phyloP scores from a whole-genome alignment of 2,113 vertebrate species.

The Poeciliopsis turrubarensis region DNA sequence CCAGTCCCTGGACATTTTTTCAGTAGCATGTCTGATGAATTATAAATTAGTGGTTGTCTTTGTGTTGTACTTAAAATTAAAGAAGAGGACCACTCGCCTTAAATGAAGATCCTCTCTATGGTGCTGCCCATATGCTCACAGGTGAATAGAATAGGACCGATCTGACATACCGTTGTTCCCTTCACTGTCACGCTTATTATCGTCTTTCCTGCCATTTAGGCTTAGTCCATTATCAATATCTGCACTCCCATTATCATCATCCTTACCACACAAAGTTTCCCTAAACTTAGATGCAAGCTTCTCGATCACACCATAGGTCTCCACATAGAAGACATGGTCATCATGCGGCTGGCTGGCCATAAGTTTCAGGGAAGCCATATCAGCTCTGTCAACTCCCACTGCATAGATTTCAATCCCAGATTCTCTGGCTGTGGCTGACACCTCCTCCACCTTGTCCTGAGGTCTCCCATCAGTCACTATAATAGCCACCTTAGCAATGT shows the following conservation, averaged over 20 bases:
- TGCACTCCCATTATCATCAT: constrained; percentile 60
- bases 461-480: constrained; percentile 93
- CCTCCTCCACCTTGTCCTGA: constrained; percentile 89
- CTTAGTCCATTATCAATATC: constrained; percentile 53
- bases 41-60: constrained; percentile 16
- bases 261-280: constrained; percentile 93
- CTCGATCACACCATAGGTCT: constrained; percentile 95
- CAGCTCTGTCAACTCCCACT: constrained; percentile 89
- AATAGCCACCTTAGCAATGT: constrained; percentile 89
- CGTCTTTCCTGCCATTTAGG: constrained; percentile 47
- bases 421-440: constrained; percentile 80
- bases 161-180: constrained; percentile 62
- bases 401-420: constrained; percentile 91
- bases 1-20: constrained; percentile 9
- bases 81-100: constrained; percentile 52
- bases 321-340: constrained; percentile 94
- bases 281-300: constrained; percentile 92
- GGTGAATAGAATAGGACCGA: constrained; percentile 22
- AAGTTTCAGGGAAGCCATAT: constrained; percentile 85
- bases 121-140: constrained; percentile 62
- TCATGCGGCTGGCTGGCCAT: constrained; percentile 92
- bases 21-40: constrained; percentile 5
- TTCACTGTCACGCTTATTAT: constrained; percentile 41
- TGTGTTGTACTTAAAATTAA: constrained; percentile 30
- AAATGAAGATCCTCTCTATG: constrained; percentile 53